Percentiles rank a stretch among this genome's conserved stretches.
Evolutionary conservation across 2,888 invertebrate species (phyloP).

Genomic region (Frankliniella intonsa): DNA sequence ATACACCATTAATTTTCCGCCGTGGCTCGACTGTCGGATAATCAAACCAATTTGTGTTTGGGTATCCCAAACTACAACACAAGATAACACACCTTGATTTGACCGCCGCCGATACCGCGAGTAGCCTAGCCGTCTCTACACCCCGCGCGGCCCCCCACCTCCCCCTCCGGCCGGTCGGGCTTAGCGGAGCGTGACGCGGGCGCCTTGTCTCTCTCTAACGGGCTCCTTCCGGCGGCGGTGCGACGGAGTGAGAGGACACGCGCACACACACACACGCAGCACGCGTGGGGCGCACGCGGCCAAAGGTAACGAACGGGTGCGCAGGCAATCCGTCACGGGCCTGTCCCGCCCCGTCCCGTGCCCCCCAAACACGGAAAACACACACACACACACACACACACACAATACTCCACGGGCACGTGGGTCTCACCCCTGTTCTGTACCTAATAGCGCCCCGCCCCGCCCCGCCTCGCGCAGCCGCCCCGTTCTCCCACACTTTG

Average conservation of each 20-base stretch:
- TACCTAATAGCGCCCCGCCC: background rate
- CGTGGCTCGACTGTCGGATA: too few species aligned
- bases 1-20: too few species aligned
- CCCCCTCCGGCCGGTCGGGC: background rate
- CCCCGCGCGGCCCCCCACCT: too few species aligned
- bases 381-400: background rate
- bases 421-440: background rate
- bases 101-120: too few species aligned
- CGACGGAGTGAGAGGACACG: too few species aligned
- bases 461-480: background rate
- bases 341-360: background rate
- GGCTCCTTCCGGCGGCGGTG: background rate
- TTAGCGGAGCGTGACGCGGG: background rate
- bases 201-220: background rate
- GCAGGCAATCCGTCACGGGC: constrained; percentile 20
- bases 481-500: background rate
- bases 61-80: too few species aligned
- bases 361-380: background rate
- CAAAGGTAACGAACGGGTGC: constrained; percentile 6
- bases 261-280: background rate
- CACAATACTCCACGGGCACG: background rate
- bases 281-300: background rate
- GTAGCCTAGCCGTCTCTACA: too few species aligned
- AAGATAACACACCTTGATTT: too few species aligned
- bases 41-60: too few species aligned